Conservation (phyloP, 2,797 vertebrate genomes). For the Bradypus variegatus region DNA sequence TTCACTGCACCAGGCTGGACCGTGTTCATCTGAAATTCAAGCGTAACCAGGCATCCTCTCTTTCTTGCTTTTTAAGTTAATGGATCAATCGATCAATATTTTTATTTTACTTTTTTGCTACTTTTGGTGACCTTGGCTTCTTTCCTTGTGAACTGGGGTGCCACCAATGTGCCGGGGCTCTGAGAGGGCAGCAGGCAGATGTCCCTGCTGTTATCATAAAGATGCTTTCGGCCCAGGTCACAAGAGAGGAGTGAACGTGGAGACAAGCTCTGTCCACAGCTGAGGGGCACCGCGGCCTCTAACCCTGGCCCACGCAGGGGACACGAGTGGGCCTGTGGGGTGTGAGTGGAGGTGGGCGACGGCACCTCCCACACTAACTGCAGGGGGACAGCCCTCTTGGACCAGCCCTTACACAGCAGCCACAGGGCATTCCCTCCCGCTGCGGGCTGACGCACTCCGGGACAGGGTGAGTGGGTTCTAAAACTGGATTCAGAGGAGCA, state of each 20-base stretch:
- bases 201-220: not conserved
- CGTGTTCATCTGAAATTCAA: not conserved
- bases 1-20: not conserved
- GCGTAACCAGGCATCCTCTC: not conserved
- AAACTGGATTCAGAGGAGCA: not conserved
- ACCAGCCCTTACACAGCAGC: not conserved
- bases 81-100: not conserved
- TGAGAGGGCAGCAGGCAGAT: not conserved
- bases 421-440: conserved; percentile 12
- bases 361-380: not conserved
- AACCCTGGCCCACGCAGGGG: not conserved
- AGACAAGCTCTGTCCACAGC: not conserved
- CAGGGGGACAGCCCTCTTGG: not conserved
- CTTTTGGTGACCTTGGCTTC: not conserved
- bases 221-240: not conserved
- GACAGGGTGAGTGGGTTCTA: not conserved
- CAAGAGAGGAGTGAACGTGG: not conserved
- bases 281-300: not conserved
- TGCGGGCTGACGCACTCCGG: not conserved
- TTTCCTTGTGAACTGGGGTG: not conserved
- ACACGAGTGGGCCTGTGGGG: not conserved
- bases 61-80: no score
- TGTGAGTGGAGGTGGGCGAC: no score
- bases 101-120: not conserved
- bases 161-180: not conserved